Evolutionary conservation across 1,140 invertebrate genomes (phyloP).

Genomic region (Bathynomus jamesi): DNA sequence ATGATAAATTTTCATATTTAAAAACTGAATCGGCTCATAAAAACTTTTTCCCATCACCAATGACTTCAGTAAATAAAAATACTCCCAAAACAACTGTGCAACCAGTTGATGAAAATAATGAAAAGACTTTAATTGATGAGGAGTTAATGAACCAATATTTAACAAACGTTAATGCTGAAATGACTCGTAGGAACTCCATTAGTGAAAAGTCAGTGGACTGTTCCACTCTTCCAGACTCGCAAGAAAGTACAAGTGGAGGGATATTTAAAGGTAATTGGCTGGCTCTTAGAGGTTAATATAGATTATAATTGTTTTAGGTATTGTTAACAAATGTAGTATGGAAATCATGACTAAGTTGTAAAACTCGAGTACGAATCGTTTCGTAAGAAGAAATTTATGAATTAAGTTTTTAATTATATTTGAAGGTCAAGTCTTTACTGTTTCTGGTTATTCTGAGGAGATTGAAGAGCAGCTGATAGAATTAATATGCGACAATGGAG

Average conservation of each 20-base stretch:
- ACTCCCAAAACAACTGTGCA: too few relatives aligned
- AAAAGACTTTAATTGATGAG: conserved; percentile 15
- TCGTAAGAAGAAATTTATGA: too few relatives aligned
- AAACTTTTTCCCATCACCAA: background rate
- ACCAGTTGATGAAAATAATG: background rate
- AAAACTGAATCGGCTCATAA: background rate
- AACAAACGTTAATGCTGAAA: background rate
- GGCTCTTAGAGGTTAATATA: background rate
- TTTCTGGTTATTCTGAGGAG: conserved; percentile 24
- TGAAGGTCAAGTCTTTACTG: conserved; percentile 25
- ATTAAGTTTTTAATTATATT: too few relatives aligned
- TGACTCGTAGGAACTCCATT: background rate
- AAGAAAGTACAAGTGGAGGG: background rate
- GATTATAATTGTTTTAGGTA: background rate
- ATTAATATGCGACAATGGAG: conserved; percentile 20
- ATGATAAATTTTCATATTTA: conserved; percentile 10
- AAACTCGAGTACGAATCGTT: too few relatives aligned
- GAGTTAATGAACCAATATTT: conserved; percentile 17
- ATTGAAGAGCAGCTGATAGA: conserved; percentile 5
- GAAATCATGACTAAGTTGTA: too few relatives aligned
- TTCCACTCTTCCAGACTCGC: conserved; percentile 14
- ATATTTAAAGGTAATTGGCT: conserved; percentile 12
- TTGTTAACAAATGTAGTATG: too few relatives aligned
- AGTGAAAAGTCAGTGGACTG: conserved; percentile 8
- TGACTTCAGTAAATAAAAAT: background rate